phyloP scores from a whole-genome alignment of 2,113 vertebrate genomes.

The Phrynocephalus versicolor region DNA sequence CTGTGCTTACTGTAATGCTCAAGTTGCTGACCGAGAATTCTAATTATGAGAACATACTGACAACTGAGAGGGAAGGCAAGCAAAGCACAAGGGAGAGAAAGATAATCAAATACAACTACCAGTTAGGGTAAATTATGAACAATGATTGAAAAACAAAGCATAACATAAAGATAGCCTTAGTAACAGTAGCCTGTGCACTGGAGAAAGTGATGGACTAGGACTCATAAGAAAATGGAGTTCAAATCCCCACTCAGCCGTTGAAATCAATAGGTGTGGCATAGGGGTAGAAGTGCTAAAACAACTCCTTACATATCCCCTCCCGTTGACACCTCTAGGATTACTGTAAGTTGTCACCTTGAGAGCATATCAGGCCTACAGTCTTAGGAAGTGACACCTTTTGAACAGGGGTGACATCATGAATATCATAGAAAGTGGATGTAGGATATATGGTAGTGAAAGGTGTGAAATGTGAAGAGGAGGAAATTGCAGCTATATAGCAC shows the following conservation, averaged over 20 bases:
- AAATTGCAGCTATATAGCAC: background rate
- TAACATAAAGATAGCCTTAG: background rate
- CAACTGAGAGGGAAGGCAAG: background rate
- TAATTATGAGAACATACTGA: background rate
- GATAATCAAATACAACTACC: constrained; percentile 4
- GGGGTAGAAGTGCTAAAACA: too few relatives aligned
- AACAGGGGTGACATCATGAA: background rate
- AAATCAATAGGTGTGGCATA: too few relatives aligned
- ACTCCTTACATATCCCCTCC: too few relatives aligned
- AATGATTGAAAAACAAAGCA: constrained; percentile 2
- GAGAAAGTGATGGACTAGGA: too few relatives aligned
- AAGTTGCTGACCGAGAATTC: background rate
- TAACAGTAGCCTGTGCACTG: background rate
- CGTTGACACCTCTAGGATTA: too few relatives aligned
- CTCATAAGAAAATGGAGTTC: too few relatives aligned
- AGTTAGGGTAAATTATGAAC: background rate
- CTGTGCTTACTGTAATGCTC: background rate
- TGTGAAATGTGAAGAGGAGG: background rate
- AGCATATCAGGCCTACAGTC: background rate
- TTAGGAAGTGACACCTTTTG: background rate
- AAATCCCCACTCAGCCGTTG: too few relatives aligned
- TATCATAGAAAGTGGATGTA: background rate
- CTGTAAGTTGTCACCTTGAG: too few relatives aligned
- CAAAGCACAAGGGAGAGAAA: background rate
- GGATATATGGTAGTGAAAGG: background rate